These are phyloP conservation scores for Hozukius guyotensis DNA, from an alignment of 2,797 vertebrate species.

Conservation along the genomic window DNA sequence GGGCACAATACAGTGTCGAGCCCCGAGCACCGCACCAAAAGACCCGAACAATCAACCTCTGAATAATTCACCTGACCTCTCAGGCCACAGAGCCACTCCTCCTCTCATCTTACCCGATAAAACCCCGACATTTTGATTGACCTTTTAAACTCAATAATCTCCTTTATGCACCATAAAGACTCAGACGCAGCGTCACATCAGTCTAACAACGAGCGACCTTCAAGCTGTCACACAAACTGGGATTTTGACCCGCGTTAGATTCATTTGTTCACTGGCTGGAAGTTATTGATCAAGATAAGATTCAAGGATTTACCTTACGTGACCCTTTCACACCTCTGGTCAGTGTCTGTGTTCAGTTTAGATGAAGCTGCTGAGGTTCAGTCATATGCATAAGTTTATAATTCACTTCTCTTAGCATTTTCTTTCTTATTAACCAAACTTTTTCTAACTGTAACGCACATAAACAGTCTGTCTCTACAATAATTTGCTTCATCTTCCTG, in stretches of 20 bases:
- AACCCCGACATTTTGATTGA: conserved; percentile 71
- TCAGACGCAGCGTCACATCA: neutral
- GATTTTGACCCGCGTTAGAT: neutral
- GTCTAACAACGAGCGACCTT: neutral
- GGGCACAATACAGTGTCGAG: conserved; percentile 20
- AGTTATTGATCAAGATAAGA: neutral
- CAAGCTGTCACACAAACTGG: neutral
- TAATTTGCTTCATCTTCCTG: neutral
- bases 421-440: neutral
- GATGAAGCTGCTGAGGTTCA: neutral
- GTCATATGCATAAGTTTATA: neutral
- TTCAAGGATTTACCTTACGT: neutral
- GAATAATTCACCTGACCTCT: conserved; percentile 82
- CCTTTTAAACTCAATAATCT: conserved; percentile 51
- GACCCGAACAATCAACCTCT: conserved; percentile 63
- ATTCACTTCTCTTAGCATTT: neutral
- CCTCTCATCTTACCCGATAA: conserved; percentile 78
- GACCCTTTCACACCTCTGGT: neutral
- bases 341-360: neutral
- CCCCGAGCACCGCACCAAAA: conserved; percentile 41
- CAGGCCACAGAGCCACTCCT: conserved; percentile 52
- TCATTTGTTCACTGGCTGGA: neutral
- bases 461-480: neutral
- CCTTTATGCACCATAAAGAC: neutral
- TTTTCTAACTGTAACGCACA: neutral